These are phyloP conservation scores for Streblospio benedicti DNA, from an alignment of 1,140 invertebrate species.

Conservation along the genomic window DNA sequence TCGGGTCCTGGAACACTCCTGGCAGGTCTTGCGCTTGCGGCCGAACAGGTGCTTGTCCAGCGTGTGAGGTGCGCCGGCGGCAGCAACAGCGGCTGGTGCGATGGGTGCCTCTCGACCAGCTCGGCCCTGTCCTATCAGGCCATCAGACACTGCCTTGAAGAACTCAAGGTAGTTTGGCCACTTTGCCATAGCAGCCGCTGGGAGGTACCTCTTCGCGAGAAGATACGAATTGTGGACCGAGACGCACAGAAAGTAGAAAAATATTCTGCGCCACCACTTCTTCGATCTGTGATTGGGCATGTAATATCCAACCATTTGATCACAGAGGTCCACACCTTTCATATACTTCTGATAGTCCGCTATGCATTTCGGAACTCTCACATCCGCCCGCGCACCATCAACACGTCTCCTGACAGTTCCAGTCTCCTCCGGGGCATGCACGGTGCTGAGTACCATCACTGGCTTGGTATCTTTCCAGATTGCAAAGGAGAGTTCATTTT, in stretches of 20 bases:
- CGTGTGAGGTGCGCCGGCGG: no score
- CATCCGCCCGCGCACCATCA: neutral
- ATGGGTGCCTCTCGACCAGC: neutral
- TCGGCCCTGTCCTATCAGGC: neutral
- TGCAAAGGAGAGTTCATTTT: neutral
- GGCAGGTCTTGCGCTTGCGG: no score
- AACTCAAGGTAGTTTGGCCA: neutral
- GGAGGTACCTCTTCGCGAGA: neutral
- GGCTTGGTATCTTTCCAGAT: slow-evolving; percentile 3
- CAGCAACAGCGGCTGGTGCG: neutral
- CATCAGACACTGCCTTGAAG: neutral
- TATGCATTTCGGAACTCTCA: neutral
- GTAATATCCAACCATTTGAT: neutral
- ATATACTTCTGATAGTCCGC: slow-evolving; percentile 1
- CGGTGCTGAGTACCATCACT: neutral
- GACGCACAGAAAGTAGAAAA: neutral
- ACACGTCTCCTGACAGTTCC: neutral
- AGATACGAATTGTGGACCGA: no score
- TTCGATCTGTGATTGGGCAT: slow-evolving; percentile 2
- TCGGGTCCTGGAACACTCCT: no score
- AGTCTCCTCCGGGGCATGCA: neutral
- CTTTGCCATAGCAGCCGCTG: neutral
- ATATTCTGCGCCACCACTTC: slow-evolving; percentile 4
- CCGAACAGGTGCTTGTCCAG: no score
- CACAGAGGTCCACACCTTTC: neutral